Base-by-base conservation (phyloP, 2,888 invertebrate species). In the Corbicula japonica region DNA sequence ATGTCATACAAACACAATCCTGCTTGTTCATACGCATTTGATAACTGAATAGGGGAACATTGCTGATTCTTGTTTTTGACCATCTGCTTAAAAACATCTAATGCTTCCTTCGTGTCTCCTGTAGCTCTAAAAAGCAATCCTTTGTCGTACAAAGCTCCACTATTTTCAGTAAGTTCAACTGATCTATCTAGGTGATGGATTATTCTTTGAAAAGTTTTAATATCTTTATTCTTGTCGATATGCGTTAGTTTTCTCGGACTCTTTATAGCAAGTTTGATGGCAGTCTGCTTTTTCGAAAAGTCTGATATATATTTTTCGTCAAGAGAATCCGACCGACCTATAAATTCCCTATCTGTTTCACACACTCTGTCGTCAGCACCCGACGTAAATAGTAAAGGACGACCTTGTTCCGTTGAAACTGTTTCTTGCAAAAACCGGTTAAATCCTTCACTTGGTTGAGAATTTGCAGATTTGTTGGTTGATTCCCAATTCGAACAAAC, bases 1-100 rank as follows among this genome's bases (percentile, higher is more conserved):
- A 46, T 48, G 21, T 77, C 77, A 26, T 54, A 38, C 21, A 77
- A 21, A 46, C 77, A 77, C 35, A 72, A 46, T 4, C 68, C 77
- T 28, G 77, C 68, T 62, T 77, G 77, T 44, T 77, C 77, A 38
- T 68, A 77, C 4, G 72, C 48, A 69, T 77, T 77, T 56, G 77
- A 60, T 21, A 68, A 44, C 4, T 30, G 48, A 3, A 77, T 48
- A 28, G 56, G 48, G 21, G 73, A 63, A 21, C 62, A 63, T 23
- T 44, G 28, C 46, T 34, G 35, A 30, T 28, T 38, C 21, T 54
- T 21, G 30, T 62, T 56, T 32, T 34, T 44, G 8, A 77, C 48
- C 12, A 72, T 8, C n/a, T 15, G 23, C 32, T 68, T 77, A 26
- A 77, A 77, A 30, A 54, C 46, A 18, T 54, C 56, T 10, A 69